Conservation (phyloP, 2,797 vertebrate species). For the Microctenopoma steveboyesi region DNA sequence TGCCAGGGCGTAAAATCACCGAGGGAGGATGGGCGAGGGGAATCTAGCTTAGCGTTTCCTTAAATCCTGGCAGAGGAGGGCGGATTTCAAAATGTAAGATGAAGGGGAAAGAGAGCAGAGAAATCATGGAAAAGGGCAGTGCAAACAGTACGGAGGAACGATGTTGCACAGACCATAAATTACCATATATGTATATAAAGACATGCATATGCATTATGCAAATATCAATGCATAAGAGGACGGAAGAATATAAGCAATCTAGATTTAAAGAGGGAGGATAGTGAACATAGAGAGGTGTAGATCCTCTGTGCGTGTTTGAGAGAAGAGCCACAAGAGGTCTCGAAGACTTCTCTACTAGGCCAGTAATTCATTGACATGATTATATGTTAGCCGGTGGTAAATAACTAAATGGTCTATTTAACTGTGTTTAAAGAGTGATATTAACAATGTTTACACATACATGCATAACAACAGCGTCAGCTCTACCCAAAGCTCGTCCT, state of each 20-base stretch:
- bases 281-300: neutral
- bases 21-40: constrained; percentile 1
- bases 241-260: constrained; percentile 23
- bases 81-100: constrained; percentile 39
- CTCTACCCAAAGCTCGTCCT: constrained; percentile 7
- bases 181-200: constrained; percentile 3
- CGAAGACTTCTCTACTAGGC: neutral
- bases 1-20: constrained; percentile 40
- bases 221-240: constrained; percentile 33
- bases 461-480: constrained; percentile 14
- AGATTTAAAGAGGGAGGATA: constrained; percentile 12
- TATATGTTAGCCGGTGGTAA: constrained; percentile 28
- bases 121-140: constrained; percentile 23
- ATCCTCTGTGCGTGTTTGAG: constrained; percentile 2
- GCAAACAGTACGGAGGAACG: constrained; percentile 7
- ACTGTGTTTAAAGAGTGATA: constrained; percentile 5
- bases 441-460: neutral
- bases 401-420: constrained; percentile 21
- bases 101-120: constrained; percentile 18
- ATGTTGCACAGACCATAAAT: neutral
- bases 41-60: constrained; percentile 47
- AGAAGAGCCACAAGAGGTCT: constrained; percentile 9
- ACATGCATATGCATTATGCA: constrained; percentile 35
- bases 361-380: constrained; percentile 17
- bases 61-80: constrained; percentile 58